Base-by-base conservation (phyloP, 2,113 vertebrate genomes). In the Pseudorhombus dupliciocellatus region DNA sequence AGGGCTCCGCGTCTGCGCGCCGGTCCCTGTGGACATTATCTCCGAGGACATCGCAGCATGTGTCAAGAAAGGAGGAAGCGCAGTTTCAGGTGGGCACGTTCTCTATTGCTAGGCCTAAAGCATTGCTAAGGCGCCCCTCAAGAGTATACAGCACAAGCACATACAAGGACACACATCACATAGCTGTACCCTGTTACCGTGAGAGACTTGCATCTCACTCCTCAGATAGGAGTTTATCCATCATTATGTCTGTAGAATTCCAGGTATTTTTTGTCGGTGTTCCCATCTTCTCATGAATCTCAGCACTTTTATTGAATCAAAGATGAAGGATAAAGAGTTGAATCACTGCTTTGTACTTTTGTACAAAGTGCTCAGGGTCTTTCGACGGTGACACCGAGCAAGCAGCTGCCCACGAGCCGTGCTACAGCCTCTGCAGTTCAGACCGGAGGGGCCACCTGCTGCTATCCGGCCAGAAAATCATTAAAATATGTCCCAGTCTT, bases 21-120 rank as follows among this genome's bases (percentile, higher is more conserved):
- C 60, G 59, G 59, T 90, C 89, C 82, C 91, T 71, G 82, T 66
- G 85, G 88, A 88, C 84, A 37, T 75, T 79, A 78, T 88, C 89
- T 91, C 87, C 1, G 51, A 68, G 79, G 91, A 90, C 83, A 57
- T 82, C 85, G 86, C 64, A 83, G 66, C 75, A 70, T 81, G 85
- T 73, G 65, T 86, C 57, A 64, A 68, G 81, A 70, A 74, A 40
- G 44, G 16, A 20, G 25, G 72, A 69, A 66, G 44, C 52, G 31
- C 44, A 56, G 62, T 69, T 61, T 69, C 54, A 79, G 50, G 71
- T 30, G 21, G 62, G 61, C 75, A 59, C 37, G 66, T 51, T 30
- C 30, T 31, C 54, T 37, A 20, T 26, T 6, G 3, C 59, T 20
- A 3, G 79, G 67, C 81, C 77, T 83, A 50, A 71, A 80, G 78